phyloP scores from a whole-genome alignment of 2,888 invertebrate genomes.

The Ochlodes sylvanus region DNA sequence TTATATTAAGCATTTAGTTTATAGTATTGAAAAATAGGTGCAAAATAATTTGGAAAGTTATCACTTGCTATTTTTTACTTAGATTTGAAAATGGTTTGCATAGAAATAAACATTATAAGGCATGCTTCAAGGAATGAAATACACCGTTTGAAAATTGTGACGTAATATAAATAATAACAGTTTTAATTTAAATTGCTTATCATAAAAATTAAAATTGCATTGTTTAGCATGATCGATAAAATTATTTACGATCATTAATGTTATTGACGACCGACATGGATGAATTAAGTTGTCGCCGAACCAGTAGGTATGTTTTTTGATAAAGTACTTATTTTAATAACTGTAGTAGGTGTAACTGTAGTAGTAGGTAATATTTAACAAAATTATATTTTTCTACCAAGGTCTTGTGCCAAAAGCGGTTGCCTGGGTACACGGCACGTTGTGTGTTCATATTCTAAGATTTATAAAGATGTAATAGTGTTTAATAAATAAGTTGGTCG shows the following conservation, averaged over 20 bases:
- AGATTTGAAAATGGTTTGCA: no score
- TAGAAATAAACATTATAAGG: no score
- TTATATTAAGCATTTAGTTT: no score
- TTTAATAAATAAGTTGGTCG: no score
- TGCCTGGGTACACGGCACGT: no score
- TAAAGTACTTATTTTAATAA: constrained; percentile 3
- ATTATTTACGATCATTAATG: constrained; percentile 7
- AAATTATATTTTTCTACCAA: neutral
- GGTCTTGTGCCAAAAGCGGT: neutral
- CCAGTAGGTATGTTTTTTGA: neutral
- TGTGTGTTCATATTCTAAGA: no score
- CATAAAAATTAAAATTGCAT: neutral
- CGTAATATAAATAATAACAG: neutral
- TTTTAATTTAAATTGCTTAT: neutral
- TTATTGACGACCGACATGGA: neutral
- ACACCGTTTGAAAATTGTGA: no score
- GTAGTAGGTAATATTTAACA: neutral
- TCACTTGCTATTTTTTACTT: no score
- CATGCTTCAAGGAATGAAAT: no score
- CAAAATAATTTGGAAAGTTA: no score
- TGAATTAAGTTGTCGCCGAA: neutral
- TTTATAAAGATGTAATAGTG: no score
- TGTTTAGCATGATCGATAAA: constrained; percentile 6
- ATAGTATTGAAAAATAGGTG: neutral
- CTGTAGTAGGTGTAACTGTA: no score